phyloP scores from a whole-genome alignment of 2,797 vertebrate species.

The Dallia pectoralis region DNA sequence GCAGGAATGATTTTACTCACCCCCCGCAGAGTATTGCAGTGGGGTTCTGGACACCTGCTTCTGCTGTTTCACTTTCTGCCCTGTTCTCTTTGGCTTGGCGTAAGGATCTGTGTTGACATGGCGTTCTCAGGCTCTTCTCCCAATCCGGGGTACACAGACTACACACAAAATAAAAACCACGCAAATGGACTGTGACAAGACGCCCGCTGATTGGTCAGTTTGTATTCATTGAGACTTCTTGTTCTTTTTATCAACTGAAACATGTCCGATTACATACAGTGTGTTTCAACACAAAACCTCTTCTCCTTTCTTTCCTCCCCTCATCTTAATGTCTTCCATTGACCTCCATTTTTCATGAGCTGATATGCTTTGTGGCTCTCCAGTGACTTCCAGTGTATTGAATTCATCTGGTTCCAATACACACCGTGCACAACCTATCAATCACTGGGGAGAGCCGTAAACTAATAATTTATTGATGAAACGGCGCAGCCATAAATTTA shows the following conservation, averaged over 20 bases:
- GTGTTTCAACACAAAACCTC: conserved; percentile 51
- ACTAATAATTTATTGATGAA: conserved; percentile 86
- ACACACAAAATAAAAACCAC: conserved; percentile 26
- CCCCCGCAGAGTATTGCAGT: conserved; percentile 54
- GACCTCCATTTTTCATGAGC: conserved; percentile 80
- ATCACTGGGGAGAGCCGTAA: conserved; percentile 78
- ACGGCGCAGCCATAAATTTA: conserved; percentile 78
- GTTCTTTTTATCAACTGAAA: conserved; percentile 35
- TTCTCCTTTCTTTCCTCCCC: conserved; percentile 42
- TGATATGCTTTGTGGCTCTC: conserved; percentile 77
- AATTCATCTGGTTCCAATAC: conserved; percentile 83
- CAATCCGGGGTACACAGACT: conserved; percentile 56
- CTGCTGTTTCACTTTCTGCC: conserved; percentile 54
- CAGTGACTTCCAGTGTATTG: conserved; percentile 72
- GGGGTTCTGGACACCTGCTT: conserved; percentile 64
- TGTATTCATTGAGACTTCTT: conserved; percentile 38
- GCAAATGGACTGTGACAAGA: conserved; percentile 30
- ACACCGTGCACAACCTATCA: conserved; percentile 78
- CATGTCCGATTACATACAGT: conserved; percentile 31
- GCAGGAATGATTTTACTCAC: conserved; percentile 59
- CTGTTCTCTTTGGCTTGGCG: conserved; percentile 48
- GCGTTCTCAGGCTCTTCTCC: conserved; percentile 57
- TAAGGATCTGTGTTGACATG: conserved; percentile 49
- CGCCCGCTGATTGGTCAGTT: conserved; percentile 22
- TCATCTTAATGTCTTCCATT: conserved; percentile 64